These are phyloP conservation scores for Ectemnius lituratus DNA, from an alignment of 2,888 invertebrate species.

Conservation along the genomic window DNA sequence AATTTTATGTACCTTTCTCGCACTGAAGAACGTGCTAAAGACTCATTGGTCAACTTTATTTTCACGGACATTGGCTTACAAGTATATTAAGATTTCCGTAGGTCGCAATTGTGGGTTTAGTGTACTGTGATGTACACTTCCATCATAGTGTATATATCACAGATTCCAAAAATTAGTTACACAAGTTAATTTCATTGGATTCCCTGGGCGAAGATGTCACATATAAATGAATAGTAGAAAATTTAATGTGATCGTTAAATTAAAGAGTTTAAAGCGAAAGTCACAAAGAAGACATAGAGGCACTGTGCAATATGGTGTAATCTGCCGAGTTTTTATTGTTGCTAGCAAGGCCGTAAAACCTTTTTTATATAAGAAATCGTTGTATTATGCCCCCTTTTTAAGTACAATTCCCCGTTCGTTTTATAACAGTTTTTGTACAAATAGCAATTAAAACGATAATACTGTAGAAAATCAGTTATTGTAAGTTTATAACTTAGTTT, in stretches of 20 bases:
- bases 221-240: constrained; percentile 35
- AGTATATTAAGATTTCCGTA: constrained; percentile 19
- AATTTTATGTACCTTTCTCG: constrained; percentile 21
- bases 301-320: constrained; percentile 51
- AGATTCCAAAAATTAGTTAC: constrained; percentile 50
- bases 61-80: constrained; percentile 15
- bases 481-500: constrained; percentile 59
- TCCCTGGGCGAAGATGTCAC: constrained; percentile 26
- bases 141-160: constrained; percentile 61
- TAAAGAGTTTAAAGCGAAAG: constrained; percentile 31
- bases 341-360: constrained; percentile 18
- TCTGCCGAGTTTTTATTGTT: constrained; percentile 42
- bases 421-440: constrained; percentile 63
- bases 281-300: constrained; percentile 22
- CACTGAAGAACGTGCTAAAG: constrained; percentile 25
- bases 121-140: constrained; percentile 42
- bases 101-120: constrained; percentile 32
- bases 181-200: constrained; percentile 41
- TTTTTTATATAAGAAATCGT: constrained; percentile 24
- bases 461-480: constrained; percentile 61
- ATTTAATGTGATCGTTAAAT: constrained; percentile 31
- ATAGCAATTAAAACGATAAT: constrained; percentile 60
- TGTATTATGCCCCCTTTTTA: constrained; percentile 43
- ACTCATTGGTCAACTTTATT: constrained; percentile 22
- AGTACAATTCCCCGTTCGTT: constrained; percentile 45